A percentile compares a stretch with the other conserved stretches of the same genome.
Evolutionary conservation across 2,113 vertebrate genomes (phyloP).

Genomic region (Mixornis gularis): DNA sequence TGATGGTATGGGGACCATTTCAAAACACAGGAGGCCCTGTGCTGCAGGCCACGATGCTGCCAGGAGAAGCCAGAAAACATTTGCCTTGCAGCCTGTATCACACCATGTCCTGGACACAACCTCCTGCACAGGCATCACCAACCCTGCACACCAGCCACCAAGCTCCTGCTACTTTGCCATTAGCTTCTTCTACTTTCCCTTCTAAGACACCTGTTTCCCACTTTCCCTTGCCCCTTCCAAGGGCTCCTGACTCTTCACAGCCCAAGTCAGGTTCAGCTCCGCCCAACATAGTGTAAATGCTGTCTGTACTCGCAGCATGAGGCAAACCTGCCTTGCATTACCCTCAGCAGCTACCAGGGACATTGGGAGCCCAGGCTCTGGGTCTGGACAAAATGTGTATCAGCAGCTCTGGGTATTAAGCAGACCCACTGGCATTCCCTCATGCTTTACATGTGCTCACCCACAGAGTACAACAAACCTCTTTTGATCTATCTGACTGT

Average conservation of each 20-base stretch:
- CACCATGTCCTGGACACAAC: neutral
- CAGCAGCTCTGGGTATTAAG: neutral
- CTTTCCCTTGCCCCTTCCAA: neutral
- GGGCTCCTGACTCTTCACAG: neutral
- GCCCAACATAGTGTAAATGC: neutral
- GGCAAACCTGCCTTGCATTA: neutral
- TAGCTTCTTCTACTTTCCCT: neutral
- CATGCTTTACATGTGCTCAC: neutral
- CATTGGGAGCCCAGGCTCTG: neutral
- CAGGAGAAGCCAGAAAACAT: neutral
- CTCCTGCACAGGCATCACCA: neutral
- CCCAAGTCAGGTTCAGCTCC: neutral
- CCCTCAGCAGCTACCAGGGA: neutral
- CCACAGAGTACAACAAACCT: neutral
- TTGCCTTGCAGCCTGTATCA: neutral
- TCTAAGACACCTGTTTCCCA: neutral
- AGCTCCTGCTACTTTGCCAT: neutral
- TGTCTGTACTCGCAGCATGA: neutral
- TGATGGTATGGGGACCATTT: neutral
- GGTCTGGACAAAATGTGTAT: neutral
- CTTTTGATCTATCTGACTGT: neutral
- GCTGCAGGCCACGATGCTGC: neutral
- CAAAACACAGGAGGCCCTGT: neutral
- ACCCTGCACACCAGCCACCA: fast-evolving
- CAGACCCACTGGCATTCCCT: neutral